A percentile compares a stretch with the other conserved stretches of the same genome.
Conservation (phyloP, 2,888 invertebrate species). For the Scaptomyza reducta region DNA sequence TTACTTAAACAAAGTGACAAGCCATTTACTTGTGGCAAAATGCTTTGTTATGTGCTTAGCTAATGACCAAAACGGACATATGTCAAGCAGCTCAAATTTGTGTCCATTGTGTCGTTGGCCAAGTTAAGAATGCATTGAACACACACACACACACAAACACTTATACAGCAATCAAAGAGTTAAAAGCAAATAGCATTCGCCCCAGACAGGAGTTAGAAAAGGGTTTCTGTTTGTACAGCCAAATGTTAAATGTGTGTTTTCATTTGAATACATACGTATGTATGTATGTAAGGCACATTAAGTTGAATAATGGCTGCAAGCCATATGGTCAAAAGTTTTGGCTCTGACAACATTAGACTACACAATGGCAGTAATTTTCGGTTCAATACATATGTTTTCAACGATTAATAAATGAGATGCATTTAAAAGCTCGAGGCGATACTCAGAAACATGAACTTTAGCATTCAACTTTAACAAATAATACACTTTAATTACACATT, state of each 20-base stretch:
- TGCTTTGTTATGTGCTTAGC: slow-evolving; percentile 39
- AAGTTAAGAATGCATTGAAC: slow-evolving; percentile 15
- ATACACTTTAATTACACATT: slow-evolving; percentile 12
- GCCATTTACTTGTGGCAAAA: slow-evolving; percentile 19
- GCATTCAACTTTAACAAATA: slow-evolving; percentile 6
- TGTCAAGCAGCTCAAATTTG: slow-evolving; percentile 54
- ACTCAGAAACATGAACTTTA: slow-evolving; percentile 1
- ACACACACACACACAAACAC: neutral
- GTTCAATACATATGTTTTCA: slow-evolving; percentile 25
- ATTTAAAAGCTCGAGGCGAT: slow-evolving; percentile 20
- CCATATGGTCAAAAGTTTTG: slow-evolving; percentile 8
- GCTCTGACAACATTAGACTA: slow-evolving; percentile 22
- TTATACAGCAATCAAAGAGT: slow-evolving; percentile 13
- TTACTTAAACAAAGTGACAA: slow-evolving; percentile 9
- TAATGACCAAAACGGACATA: slow-evolving; percentile 48
- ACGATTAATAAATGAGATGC: slow-evolving; percentile 36
- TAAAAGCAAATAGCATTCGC: slow-evolving; percentile 35
- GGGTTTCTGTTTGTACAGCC: slow-evolving; percentile 33
- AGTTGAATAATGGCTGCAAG: slow-evolving; percentile 45
- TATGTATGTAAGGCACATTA: slow-evolving; percentile 33
- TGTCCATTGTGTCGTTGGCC: slow-evolving; percentile 37
- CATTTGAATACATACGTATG: slow-evolving; percentile 11
- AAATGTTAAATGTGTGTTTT: slow-evolving; percentile 10
- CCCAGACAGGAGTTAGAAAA: slow-evolving; percentile 23
- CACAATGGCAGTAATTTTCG: slow-evolving; percentile 20